Conservation (phyloP, 2,888 invertebrate genomes). For the Leptopilina drosophilae region DNA sequence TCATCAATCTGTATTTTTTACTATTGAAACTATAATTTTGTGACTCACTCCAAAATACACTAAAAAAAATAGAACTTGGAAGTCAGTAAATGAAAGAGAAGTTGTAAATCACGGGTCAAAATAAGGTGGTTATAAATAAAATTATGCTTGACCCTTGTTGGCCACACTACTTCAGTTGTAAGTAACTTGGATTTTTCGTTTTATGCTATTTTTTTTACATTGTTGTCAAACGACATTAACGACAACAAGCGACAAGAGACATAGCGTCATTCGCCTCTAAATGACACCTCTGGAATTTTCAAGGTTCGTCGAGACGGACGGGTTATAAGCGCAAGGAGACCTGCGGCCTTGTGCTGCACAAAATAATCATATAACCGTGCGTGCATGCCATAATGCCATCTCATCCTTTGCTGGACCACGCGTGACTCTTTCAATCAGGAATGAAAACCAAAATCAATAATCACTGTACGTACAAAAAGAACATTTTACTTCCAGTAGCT, state of each 20-base stretch:
- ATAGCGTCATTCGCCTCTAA: slow-evolving; percentile 53
- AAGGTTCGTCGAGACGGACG: slow-evolving; percentile 53
- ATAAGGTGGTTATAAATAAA: slow-evolving; percentile 63
- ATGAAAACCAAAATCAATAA: slow-evolving; percentile 3
- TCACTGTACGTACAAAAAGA: neutral
- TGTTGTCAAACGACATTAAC: slow-evolving; percentile 39
- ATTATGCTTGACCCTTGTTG: slow-evolving; percentile 60
- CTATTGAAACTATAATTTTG: too few species aligned
- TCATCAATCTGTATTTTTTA: neutral
- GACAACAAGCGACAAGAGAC: slow-evolving; percentile 51
- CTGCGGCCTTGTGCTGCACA: slow-evolving; percentile 71
- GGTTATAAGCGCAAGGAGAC: slow-evolving; percentile 62
- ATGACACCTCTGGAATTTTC: slow-evolving; percentile 54
- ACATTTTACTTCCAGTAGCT: too few species aligned
- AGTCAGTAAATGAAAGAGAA: slow-evolving; percentile 10
- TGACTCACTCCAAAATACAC: too few species aligned
- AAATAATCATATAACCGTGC: slow-evolving; percentile 72
- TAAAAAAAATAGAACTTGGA: slow-evolving; percentile 12
- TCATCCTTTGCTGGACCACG: slow-evolving; percentile 50
- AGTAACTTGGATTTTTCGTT: slow-evolving; percentile 42
- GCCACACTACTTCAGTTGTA: slow-evolving; percentile 43
- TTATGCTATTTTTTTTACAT: slow-evolving; percentile 21
- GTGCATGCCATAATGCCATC: slow-evolving; percentile 68
- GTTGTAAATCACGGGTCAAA: slow-evolving; percentile 52
- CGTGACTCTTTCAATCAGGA: slow-evolving; percentile 11